Evolutionary conservation across 1,140 invertebrate genomes (phyloP), one percentile per base, ranked within the genome.

Genomic region (Atta colombica): DNA sequence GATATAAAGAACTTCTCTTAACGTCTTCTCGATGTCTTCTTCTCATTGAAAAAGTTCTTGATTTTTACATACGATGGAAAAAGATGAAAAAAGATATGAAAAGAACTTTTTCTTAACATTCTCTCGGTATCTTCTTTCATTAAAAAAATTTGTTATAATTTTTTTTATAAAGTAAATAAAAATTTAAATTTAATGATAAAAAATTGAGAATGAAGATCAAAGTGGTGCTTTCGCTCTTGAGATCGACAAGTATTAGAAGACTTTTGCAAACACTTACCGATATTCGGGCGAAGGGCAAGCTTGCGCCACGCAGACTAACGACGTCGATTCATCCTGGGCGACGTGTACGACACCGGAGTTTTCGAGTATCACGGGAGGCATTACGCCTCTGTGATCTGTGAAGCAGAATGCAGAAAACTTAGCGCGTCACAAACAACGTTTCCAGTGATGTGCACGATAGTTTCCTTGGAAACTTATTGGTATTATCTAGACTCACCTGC

Each of bases 251-350:
- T 45, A 8, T 71, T 45, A 16, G 1, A 61, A 6, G 53, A 7
- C n/a, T 74, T 74, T 74, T 55, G 68, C 55, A 51, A 72, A 77
- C 75, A 87, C 92, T 96, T 96, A 97, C 97, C 97, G 96, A 94
- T 97, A 97, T 94, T 97, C 97, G 21, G 97, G 97, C 45, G 97
- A 95, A 68, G 97, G 97, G 94, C 97, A 97, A 69, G 97, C 97
- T 91, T 97, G 97, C 16, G 97, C 96, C 60, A 97, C 96, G 93
- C 97, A 97, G 58, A 97, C 95, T 84, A 98, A 94, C 51, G 97
- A 97, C 21, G 97, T 97, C 60, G 97, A 97, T 94, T 98, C 97
- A 88, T 97, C 97, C 94, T 97, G 97, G 60, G 96, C 96, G 21
- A 97, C 97, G 91, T 97, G 96, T 35, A 97, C 96, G 77, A 96